Evolutionary conservation across 2,888 invertebrate genomes (phyloP), one percentile per base, ranked within the genome.

Genomic region (Ochlodes sylvanus): DNA sequence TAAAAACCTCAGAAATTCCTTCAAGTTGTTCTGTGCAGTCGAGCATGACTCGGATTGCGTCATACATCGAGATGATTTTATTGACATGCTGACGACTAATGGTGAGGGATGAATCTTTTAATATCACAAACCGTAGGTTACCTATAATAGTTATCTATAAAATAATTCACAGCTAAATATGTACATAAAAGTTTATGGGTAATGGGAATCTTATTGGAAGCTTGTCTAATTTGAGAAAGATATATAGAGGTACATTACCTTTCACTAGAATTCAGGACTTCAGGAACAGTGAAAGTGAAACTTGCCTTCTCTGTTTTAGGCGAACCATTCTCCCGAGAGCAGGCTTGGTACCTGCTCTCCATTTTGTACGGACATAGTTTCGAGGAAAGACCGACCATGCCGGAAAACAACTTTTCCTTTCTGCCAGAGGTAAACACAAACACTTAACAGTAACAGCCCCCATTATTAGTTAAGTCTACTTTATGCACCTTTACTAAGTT

Each of bases 1-100:
- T 68, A 80, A 79, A 34, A 83, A 88, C 42, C 75, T 95, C n/a
- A 83, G 86, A 66, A 79, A 85, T 52, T 92, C 94, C 0, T 95
- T 95, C 75, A 79, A 80, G 38, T 79, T 79, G 38, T 93, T 94
- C 73, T 87, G 90, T n/a, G 57, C 72, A 4, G 60, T 78, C 0
- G 78, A 83, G 0, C 74, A 75, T 0, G 75, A 71, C 9, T 73
- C 69, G 19, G 50, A 50, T 2, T 79, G 80, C 32, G 72, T 69
- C 2, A 86, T 94, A 27, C 64, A 72, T 0, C 82, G 89, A 44
- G 85, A 93, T 0, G 86, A 90, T 14, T 94, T 95, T 27, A 69
- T 94, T 0, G 78, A 89, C 14, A 77, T 86, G 73, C 89, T 94
- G 1, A 74, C 75, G 19, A 82, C 80, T 41, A 79, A 86, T 72